Evolutionary conservation across 2,888 invertebrate genomes (phyloP), one percentile per base, ranked within the genome.

Genomic region (Hypsopygia costalis): DNA sequence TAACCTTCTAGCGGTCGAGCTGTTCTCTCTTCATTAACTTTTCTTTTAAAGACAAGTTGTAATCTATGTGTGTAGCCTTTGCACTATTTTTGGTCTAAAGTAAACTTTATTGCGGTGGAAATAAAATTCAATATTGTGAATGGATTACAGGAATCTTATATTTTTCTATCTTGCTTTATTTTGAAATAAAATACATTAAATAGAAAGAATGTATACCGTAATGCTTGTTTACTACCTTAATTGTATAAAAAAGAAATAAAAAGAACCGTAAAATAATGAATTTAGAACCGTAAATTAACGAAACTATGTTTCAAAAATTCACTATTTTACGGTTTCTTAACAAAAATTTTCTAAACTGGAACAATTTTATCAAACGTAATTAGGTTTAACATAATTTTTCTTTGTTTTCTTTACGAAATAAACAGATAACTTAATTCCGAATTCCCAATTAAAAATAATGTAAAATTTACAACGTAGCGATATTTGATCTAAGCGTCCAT

Each of bases 21-120:
- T 72, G 69, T 68, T 55, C 62, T 65, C 64, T 60, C 69, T 72
- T 78, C 68, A 73, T 80, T 78, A 71, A 69, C 64, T 76, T 73
- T 62, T 58, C 59, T 60, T 52, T 55, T 55, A 50, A 52, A 62
- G 59, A 60, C 66, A 67, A 77, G 66, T 77, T 65, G 60, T 65
- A 65, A 65, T 58, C 58, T 57, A 62, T 62, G 52, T 58, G 61
- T 58, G 61, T 53, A 55, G 55, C 49, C 54, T 62, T 55, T 56
- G 41, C 46, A 40, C 43, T 47, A n/a, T n/a, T n/a, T n/a, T n/a
- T n/a, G n/a, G n/a, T 44, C 42, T 11, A 12, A 40, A 20, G 11
- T 36, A 36, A 22, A 43, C 49, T 54, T 47, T 59, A 53, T 46
- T 28, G 20, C 36, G 16, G 22, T 34, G 33, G 7, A 0, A 9